Percentiles rank a stretch among this genome's conserved stretches.
These are phyloP conservation scores for Zaprionus davidi DNA, from an alignment of 1,140 invertebrate species.

Conservation along the genomic window DNA sequence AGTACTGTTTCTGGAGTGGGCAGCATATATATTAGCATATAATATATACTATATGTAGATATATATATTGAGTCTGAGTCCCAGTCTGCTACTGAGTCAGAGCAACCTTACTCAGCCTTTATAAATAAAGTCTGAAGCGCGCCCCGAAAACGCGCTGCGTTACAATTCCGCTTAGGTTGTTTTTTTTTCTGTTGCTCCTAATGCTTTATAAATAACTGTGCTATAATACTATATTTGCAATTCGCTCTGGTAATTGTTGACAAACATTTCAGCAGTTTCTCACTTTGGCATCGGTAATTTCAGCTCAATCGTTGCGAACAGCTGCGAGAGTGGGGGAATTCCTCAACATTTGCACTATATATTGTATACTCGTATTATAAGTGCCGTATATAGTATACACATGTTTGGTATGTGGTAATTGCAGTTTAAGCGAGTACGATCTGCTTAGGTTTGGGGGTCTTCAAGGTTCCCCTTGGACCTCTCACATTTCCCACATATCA, in stretches of 20 bases:
- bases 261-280: constrained; percentile 2
- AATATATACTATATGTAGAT: constrained; percentile 25
- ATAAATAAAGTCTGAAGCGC: constrained; percentile 20
- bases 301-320: not conserved
- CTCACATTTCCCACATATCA: not conserved
- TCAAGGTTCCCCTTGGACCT: too few species aligned
- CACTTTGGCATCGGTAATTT: not conserved
- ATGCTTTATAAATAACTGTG: constrained; percentile 33
- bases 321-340: not conserved
- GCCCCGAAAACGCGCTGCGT: not conserved
- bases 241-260: constrained; percentile 10
- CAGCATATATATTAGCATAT: constrained; percentile 18
- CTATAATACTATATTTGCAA: constrained; percentile 2
- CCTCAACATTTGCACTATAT: not conserved
- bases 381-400: not conserved
- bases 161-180: constrained; percentile 2
- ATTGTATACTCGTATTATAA: not conserved
- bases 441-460: not conserved
- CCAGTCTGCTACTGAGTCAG: constrained; percentile 25
- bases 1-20: constrained; percentile 5
- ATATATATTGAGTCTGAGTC: constrained; percentile 6
- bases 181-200: not conserved
- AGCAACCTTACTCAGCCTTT: constrained; percentile 6
- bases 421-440: not conserved
- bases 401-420: not conserved